Base-by-base conservation (phyloP, 2,797 vertebrate species). In the Halcyon leucocephala region DNA sequence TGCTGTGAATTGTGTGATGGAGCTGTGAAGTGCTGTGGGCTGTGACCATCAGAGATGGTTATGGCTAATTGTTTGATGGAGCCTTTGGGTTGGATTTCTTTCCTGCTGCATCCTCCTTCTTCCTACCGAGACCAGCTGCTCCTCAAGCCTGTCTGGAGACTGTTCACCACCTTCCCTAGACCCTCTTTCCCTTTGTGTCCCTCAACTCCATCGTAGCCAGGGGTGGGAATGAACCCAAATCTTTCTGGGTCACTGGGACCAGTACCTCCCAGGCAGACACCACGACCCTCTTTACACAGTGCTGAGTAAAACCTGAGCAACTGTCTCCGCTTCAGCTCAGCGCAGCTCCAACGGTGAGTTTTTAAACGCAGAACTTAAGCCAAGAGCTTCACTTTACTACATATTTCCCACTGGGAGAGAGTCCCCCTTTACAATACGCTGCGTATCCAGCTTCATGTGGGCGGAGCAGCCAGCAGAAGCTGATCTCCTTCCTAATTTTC, bases 121-220 rank as follows among this genome's bases (percentile, higher is more conserved):
- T 29, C 41, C 2, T 14, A 17, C 22, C 4, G 31, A 24, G 61
- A 13, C 29, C 4, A 6, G n/a, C 46, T 44, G 41, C 46, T 76
- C 15, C 31, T 62, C 7, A 10, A 39, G 35, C 4, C 35, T 55
- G 51, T 49, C 52, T 14, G 5, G 69, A 22, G 19, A 22, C 35
- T 9, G 6, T 16, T 80, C 33, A 5, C 26, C 73, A 9, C 25
- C 20, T 54, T 31, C 41, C n/a, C 26, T 49, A 44, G 37, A 57
- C 6, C 70, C 7, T 58, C 64, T 28, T 55, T 64, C 35, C 42
- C 54, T 58, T 48, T 12, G 26, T 5, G 2, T 42, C 72, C 13
- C 57, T 1, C 1, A 9, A 52, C 49, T 72, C 31, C 3, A 0
- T 25, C 1, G 0, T 18, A 26, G 20, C 15, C 24, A 29, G 48